Conservation (phyloP, 2,888 invertebrate genomes). For the Troides oblongomaculatus region DNA sequence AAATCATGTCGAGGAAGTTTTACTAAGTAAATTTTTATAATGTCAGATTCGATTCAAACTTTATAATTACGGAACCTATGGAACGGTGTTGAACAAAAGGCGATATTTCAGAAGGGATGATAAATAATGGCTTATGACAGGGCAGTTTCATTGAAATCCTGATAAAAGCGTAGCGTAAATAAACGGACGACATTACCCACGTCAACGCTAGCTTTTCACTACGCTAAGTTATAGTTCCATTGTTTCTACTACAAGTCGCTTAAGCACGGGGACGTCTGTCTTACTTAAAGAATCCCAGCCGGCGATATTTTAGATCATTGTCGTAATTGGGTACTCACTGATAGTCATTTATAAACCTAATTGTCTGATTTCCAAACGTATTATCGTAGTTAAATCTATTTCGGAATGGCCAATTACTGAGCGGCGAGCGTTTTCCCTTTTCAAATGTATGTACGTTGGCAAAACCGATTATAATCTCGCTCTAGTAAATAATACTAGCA, state of each 20-base stretch:
- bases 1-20: neutral
- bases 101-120: slow-evolving; percentile 20
- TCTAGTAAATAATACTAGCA: neutral
- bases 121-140: slow-evolving; percentile 29
- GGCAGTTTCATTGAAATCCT: slow-evolving; percentile 28
- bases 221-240: slow-evolving; percentile 36
- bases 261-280: slow-evolving; percentile 27
- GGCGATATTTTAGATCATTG: slow-evolving; percentile 15
- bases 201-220: slow-evolving; percentile 33
- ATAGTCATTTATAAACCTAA: slow-evolving; percentile 21
- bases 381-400: slow-evolving; percentile 15
- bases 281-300: slow-evolving; percentile 12
- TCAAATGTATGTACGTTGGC: neutral
- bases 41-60: neutral
- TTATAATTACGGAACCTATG: neutral
- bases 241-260: slow-evolving; percentile 21
- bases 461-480: neutral
- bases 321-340: slow-evolving; percentile 19
- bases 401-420: neutral
- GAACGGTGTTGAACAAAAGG: slow-evolving; percentile 15
- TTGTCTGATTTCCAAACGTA: slow-evolving; percentile 14
- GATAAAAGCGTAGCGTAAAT: slow-evolving; percentile 28
- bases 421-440: slow-evolving; percentile 6
- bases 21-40: neutral
- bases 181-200: slow-evolving; percentile 30